Evolutionary conservation across 2,888 invertebrate genomes (phyloP).

Genomic region (Lochmaea capreae): DNA sequence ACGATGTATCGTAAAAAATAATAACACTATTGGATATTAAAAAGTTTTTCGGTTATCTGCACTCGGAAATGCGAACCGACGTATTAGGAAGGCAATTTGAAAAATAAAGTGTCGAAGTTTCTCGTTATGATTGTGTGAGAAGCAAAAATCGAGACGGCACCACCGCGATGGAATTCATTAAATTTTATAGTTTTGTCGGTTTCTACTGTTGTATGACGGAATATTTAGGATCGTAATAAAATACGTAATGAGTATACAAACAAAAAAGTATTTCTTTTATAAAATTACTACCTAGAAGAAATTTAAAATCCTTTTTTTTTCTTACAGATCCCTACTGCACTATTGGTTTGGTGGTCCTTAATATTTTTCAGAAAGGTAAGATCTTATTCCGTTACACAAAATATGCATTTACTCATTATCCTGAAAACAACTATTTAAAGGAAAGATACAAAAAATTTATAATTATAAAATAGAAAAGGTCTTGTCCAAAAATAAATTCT

Average conservation of each 20-base stretch:
- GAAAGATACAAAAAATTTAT: too few species aligned
- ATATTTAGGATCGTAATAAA: conserved; percentile 3
- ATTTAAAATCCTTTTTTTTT: too few species aligned
- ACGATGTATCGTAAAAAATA: conserved; percentile 50
- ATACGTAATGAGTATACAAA: not conserved
- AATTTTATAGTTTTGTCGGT: conserved; percentile 20
- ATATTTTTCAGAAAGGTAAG: not conserved
- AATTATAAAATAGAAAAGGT: too few species aligned
- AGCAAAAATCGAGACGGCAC: conserved; percentile 15
- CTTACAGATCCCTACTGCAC: too few species aligned
- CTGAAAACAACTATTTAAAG: too few species aligned
- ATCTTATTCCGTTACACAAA: too few species aligned
- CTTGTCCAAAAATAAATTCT: too few species aligned
- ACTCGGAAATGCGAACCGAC: conserved; percentile 29
- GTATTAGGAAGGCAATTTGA: conserved; percentile 37
- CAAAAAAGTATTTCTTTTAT: not conserved
- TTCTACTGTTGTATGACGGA: not conserved
- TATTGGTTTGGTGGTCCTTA: not conserved
- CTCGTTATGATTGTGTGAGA: conserved; percentile 15
- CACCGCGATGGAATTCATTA: conserved; percentile 16
- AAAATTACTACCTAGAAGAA: too few species aligned
- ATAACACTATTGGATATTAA: conserved; percentile 45
- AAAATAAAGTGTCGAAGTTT: conserved; percentile 38
- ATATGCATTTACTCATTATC: too few species aligned
- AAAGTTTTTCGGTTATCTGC: conserved; percentile 44